Evolutionary conservation across 2,888 invertebrate species (phyloP).

Genomic region (Bugula neritina): DNA sequence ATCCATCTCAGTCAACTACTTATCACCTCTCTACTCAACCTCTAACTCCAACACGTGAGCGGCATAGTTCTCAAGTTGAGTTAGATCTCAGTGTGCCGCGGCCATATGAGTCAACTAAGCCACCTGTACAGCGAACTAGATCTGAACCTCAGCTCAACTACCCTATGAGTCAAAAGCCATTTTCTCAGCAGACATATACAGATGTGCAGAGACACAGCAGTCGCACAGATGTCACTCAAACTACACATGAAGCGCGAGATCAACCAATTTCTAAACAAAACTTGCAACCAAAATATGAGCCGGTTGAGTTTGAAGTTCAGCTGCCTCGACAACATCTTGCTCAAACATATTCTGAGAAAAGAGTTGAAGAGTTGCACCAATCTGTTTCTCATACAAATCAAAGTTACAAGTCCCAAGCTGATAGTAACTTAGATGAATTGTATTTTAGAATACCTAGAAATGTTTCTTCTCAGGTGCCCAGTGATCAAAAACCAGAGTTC

Average conservation of each 20-base stretch:
- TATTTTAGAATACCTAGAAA: too few relatives aligned
- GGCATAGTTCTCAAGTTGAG: slow-evolving; percentile 15
- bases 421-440: too few relatives aligned
- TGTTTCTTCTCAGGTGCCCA: too few relatives aligned
- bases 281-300: too few relatives aligned
- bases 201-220: slow-evolving; percentile 6
- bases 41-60: not conserved
- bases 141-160: slow-evolving; percentile 23
- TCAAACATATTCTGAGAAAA: not conserved
- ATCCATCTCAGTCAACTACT: not conserved
- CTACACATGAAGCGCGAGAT: too few relatives aligned
- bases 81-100: not conserved
- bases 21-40: not conserved
- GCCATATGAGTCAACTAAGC: not conserved
- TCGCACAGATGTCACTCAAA: not conserved
- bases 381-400: not conserved
- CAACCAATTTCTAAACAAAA: too few relatives aligned
- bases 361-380: not conserved
- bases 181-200: not conserved
- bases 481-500: not conserved
- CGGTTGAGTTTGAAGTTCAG: not conserved
- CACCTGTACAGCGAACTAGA: not conserved
- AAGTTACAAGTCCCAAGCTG: too few relatives aligned
- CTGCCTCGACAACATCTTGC: not conserved
- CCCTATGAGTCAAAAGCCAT: not conserved